Base-by-base conservation (phyloP, 2,113 vertebrate species). In the Leptobrachium leishanense region DNA sequence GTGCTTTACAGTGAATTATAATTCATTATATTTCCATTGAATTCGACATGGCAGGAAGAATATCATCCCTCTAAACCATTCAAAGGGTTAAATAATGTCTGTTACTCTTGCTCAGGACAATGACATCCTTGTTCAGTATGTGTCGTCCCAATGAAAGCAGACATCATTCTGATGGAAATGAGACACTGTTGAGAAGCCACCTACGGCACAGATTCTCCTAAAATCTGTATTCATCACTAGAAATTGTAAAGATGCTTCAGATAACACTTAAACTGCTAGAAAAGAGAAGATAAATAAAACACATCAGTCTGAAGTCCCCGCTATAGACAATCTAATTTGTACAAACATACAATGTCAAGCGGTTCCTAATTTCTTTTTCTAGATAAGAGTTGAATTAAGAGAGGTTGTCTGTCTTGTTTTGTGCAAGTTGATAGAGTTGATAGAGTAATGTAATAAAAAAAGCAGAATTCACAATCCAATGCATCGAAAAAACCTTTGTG, bases 251-350 rank as follows among this genome's bases (percentile, higher is more conserved):
- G 75, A 59, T 67, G 46, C 43, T 69, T 62, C 41, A 59, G 75
- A 77, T 77, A 77, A 69, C 75, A 69, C 62, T 64, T 39, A 64
- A 13, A 44, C 55, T 42, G 6, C 43, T 42, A 62, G 54, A 69
- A 20, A 62, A 69, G 66, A 77, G 42, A 15, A 42, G 20, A 5
- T 68, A 77, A 43, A 70, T 66, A 77, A 77, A 77, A 43, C 53
- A 57, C 67, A 76, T 76, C 74, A 76, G 64, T 67, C 39, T 46
- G 44, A 75, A 75, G 65, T 65, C 67, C 63, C 11, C 67, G 54
- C 64, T 57, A 57, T 65, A 77, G 75, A 77, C 75, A 77, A 77
- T 77, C 75, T 77, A 69, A 77, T 77, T 77, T 77, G 75, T 40
- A 46, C 53, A 69, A 55, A 59, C 10, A 40, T 44, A 40, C n/a